Conservation (phyloP, 1,140 invertebrate species). For the Hirudo medicinalis region DNA sequence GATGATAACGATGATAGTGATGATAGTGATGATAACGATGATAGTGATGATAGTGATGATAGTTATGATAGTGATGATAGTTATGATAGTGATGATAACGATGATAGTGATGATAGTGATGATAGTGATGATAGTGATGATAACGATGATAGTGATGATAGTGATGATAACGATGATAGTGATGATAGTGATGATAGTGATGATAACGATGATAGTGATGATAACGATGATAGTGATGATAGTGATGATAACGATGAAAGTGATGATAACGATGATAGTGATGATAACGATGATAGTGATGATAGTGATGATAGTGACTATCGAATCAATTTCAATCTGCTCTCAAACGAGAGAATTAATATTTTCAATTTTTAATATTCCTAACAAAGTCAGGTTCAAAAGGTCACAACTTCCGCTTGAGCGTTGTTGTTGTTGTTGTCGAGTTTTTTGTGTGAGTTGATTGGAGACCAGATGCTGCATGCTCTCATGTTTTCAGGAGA, state of each 20-base stretch:
- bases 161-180: slow-evolving; percentile 16
- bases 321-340: not conserved
- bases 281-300: not conserved
- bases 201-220: not conserved
- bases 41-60: not conserved
- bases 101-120: no score
- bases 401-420: no score
- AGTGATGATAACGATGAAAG: not conserved
- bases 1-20: not conserved
- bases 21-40: slow-evolving; percentile 13
- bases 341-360: no score
- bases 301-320: slow-evolving; percentile 4
- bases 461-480: no score
- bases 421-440: no score
- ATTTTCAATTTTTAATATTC: no score
- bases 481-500: no score
- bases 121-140: slow-evolving; percentile 15
- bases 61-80: no score
- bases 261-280: not conserved
- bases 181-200: slow-evolving; percentile 5
- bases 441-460: no score
- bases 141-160: slow-evolving; percentile 6
- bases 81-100: slow-evolving; percentile 9
- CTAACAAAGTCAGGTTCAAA: no score
- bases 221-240: slow-evolving; percentile 8